Evolutionary conservation across 2,797 vertebrate species (phyloP).

Genomic region (Crocodylus rhombifer): DNA sequence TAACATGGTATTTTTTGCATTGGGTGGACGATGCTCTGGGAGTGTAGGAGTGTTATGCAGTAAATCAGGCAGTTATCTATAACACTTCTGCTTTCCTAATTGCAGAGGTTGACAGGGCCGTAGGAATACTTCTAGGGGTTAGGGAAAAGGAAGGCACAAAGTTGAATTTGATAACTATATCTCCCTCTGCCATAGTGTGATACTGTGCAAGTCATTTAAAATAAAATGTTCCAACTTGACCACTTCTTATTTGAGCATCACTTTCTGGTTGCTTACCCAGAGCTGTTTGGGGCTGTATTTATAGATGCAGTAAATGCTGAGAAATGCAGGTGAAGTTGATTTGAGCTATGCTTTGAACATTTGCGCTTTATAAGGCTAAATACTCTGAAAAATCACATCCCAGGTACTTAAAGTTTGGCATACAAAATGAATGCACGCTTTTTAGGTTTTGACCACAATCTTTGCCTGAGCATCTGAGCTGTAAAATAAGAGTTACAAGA

Average conservation of each 20-base stretch:
- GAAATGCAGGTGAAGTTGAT: neutral
- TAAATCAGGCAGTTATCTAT: neutral
- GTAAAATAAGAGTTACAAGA: neutral
- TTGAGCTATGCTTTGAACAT: neutral
- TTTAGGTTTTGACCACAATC: neutral
- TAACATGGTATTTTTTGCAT: neutral
- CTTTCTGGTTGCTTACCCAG: neutral
- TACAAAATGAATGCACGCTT: neutral
- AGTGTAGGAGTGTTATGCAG: neutral
- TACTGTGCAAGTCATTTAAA: neutral
- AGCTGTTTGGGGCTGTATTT: neutral
- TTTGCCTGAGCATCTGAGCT: neutral
- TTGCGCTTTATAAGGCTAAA: neutral
- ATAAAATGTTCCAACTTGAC: neutral
- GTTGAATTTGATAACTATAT: neutral
- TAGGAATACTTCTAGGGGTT: neutral
- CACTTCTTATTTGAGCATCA: neutral
- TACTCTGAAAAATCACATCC: neutral
- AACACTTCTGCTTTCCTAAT: neutral
- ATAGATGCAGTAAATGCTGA: neutral
- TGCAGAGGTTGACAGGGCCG: neutral
- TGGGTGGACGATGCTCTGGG: neutral
- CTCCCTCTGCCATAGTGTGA: neutral
- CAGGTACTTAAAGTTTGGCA: neutral
- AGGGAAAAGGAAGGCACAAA: neutral